Evolutionary conservation across 2,113 vertebrate genomes (phyloP), one percentile per base, ranked within the genome.

Genomic region (Lutjanus erythropterus): DNA sequence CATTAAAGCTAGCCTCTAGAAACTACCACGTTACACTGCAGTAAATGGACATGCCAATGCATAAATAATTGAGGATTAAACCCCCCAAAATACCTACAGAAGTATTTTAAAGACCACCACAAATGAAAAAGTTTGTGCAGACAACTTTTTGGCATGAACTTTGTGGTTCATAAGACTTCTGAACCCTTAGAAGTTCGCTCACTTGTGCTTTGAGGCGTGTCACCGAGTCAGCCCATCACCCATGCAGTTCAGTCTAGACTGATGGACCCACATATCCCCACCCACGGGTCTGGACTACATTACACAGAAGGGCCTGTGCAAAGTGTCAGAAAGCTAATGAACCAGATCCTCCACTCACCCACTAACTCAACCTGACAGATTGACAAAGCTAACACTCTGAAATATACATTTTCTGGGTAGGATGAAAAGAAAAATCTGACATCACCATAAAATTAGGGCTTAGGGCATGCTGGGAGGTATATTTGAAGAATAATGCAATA

Each of bases 281-380:
- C 67, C 72, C 82, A 81, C 0, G 0, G 75, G 41, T 83, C 73
- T 41, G 27, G 58, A 74, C 78, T 87, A 50, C 49, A 86, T 75
- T 59, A 84, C 60, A 90, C 66, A 61, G 55, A 75, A 60, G 70
- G 41, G 58, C 47, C 76, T 88, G 80, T 44, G 46, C 65, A 78
- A 77, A 84, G 80, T 88, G 80, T 86, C 80, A 77, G 58, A 89
- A 80, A 71, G 50, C 77, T 88, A 90, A 91, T 85, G 83, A 90
- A 68, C 82, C 88, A 76, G 60, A 86, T 75, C 86, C 67, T 85
- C 84, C 71, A 47, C 77, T 91, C 81, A 84, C 68, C 73, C 77
- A 80, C 81, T 72, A 81, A 85, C 74, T 89, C 77, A 78, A 69
- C 47, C 55, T 71, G 86, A 84, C 85, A 74, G 80, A 71, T 18